Base-by-base conservation (phyloP, 2,888 invertebrate genomes). In the Agriopis aurantiaria region DNA sequence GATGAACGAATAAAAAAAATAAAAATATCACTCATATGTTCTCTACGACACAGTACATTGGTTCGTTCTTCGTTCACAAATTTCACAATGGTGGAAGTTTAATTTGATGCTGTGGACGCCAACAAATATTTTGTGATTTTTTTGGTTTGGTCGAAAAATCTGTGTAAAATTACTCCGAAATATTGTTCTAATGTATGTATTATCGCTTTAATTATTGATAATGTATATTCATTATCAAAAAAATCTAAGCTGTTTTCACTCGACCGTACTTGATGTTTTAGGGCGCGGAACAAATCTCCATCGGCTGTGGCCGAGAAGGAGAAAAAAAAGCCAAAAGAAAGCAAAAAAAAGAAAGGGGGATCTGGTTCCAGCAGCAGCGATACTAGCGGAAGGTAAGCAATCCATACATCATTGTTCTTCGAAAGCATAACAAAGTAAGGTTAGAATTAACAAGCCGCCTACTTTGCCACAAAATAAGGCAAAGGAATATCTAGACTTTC, bases 321-420 rank as follows among this genome's bases (percentile, higher is more conserved):
- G 77, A 97, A 97, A 86, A 97, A 97, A 85, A 95, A 96, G 81
- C 88, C 89, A 66, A 91, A 92, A 71, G 92, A 93, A 72, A 95
- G 95, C 60, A 89, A 89, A 80, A 97, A 97, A 85, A 96, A 96
- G 85, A 96, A 96, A 75, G 95, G 95, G 71, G 96, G 95, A 69
- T 97, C 97, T 33, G 97, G 96, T 51, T 97, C 97, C 0, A 97
- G 97, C 72, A 97, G 97, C 82, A 97, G 97, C 85, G 97, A 97
- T 66, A 97, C 96, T 81, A 97, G 97, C 89, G 96, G 96, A 85
- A 96, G 96, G 95, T 96, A 78, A 63, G 33, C 11, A 57, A 1
- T 8, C 12, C 11, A 64, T 23, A 63, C 11, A 12, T 11, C 33
- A 23, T 17, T 48, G 33, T 71, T 57, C 17, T 33, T 41, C 9